These are phyloP conservation scores for Cotesia vestalis DNA, from an alignment of 1,140 invertebrate species.

Conservation along the genomic window DNA sequence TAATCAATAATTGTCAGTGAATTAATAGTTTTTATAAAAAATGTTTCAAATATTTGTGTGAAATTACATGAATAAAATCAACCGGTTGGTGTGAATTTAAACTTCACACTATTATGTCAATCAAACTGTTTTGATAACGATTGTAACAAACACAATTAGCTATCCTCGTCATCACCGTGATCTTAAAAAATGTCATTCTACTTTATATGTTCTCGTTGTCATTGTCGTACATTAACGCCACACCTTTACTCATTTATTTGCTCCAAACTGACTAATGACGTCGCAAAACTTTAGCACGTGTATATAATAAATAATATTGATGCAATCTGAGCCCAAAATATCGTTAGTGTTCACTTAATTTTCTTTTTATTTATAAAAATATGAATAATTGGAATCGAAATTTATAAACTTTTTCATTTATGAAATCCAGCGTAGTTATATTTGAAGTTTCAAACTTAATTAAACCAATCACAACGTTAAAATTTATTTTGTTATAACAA, in stretches of 20 bases:
- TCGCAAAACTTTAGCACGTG: slow-evolving; percentile 13
- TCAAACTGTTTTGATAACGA: slow-evolving; percentile 12
- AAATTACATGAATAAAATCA: not conserved
- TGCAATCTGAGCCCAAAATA: not conserved
- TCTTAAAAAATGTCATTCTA: not conserved
- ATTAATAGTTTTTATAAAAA: not conserved
- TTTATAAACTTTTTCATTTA: no score
- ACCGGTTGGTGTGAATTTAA: not conserved
- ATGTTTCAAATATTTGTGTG: no score
- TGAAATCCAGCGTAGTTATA: no score
- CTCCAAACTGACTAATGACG: slow-evolving; percentile 9
- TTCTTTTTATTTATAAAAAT: not conserved
- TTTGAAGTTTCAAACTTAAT: no score
- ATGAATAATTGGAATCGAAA: no score
- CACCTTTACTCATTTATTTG: slow-evolving; percentile 1
- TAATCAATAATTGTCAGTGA: not conserved
- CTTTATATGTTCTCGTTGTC: not conserved
- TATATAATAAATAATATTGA: not conserved
- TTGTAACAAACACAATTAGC: not conserved
- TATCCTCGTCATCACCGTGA: slow-evolving; percentile 3
- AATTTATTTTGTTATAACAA: no score
- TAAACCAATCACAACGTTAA: no score
- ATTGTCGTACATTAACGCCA: slow-evolving; percentile 5
- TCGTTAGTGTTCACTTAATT: not conserved
- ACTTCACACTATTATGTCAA: not conserved